phyloP scores from a whole-genome alignment of 2,113 vertebrate genomes.

The Lepisosteus oculatus region DNA sequence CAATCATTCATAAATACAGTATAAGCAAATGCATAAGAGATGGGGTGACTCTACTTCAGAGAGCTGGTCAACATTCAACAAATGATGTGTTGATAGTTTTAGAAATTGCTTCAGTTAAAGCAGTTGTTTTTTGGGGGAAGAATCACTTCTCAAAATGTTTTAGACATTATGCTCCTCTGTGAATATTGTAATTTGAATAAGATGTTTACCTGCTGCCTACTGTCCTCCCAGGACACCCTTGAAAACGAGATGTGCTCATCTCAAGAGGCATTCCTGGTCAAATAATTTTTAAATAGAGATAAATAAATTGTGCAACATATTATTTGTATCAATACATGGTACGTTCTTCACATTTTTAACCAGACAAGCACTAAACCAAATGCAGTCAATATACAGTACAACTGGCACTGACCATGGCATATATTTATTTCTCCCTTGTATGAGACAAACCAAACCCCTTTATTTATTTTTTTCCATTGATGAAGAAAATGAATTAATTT shows the following conservation, averaged over 20 bases:
- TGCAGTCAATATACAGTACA: conserved; percentile 69
- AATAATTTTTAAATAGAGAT: conserved; percentile 77
- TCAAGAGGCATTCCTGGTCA: conserved; percentile 81
- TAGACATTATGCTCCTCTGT: conserved; percentile 35
- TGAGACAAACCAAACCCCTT: conserved; percentile 67
- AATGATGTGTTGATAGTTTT: neutral
- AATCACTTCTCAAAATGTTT: conserved; percentile 11
- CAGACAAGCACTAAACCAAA: conserved; percentile 73
- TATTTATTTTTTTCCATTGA: conserved; percentile 32
- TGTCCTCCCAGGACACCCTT: conserved; percentile 77
- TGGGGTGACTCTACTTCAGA: too few relatives aligned
- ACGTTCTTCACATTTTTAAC: conserved; percentile 43
- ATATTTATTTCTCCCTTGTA: conserved; percentile 65
- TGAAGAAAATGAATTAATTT: conserved; percentile 42
- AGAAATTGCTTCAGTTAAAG: neutral
- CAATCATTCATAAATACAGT: too few relatives aligned
- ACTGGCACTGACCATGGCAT: conserved; percentile 72
- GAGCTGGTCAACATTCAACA: neutral
- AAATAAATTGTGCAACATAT: conserved; percentile 72
- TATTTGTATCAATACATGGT: conserved; percentile 67
- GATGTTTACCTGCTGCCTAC: conserved; percentile 78
- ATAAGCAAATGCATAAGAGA: too few relatives aligned
- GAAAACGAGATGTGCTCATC: conserved; percentile 81
- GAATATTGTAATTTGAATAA: conserved; percentile 64
- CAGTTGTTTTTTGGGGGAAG: neutral